Percentiles rank a stretch among this genome's conserved stretches.
Evolutionary conservation across 2,888 invertebrate species (phyloP).

Genomic region (Drosophila lutescens): DNA sequence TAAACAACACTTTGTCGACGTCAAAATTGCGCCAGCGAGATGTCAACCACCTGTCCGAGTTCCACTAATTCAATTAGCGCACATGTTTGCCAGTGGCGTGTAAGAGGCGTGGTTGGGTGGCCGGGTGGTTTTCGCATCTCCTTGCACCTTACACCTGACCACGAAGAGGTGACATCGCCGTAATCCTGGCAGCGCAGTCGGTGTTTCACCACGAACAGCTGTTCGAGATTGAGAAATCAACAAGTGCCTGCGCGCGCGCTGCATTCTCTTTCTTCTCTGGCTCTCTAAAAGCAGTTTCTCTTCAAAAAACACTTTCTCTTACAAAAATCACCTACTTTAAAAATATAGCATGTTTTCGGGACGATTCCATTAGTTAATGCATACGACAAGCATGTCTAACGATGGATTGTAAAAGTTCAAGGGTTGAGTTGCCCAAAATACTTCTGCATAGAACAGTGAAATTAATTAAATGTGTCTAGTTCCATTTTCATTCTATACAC

Average conservation of each 20-base stretch:
- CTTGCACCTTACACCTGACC: background rate
- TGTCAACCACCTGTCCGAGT: slow-evolving; percentile 78
- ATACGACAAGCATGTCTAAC: slow-evolving; percentile 12
- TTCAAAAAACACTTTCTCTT: slow-evolving; percentile 4
- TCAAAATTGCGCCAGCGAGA: slow-evolving; percentile 30
- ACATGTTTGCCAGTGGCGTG: slow-evolving; percentile 56
- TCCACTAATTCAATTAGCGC: slow-evolving; percentile 73
- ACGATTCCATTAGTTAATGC: slow-evolving; percentile 20
- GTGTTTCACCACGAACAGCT: slow-evolving; percentile 59
- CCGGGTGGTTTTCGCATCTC: slow-evolving; percentile 12
- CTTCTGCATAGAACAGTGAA: background rate
- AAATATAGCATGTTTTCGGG: background rate
- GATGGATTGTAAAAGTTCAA: slow-evolving; percentile 1
- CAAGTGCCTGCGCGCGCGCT: slow-evolving; percentile 74
- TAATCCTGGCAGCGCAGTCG: slow-evolving; percentile 33
- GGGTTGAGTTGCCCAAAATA: background rate
- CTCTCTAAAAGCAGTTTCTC: slow-evolving; percentile 8
- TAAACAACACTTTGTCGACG: slow-evolving; percentile 7
- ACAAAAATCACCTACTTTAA: slow-evolving; percentile 1
- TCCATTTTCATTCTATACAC: no score
- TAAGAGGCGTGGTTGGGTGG: slow-evolving; percentile 6
- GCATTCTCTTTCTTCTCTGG: slow-evolving; percentile 7
- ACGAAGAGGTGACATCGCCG: slow-evolving; percentile 19
- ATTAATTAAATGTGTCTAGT: no score
- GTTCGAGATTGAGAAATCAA: slow-evolving; percentile 60